Percentiles rank a stretch among this genome's conserved stretches.
phyloP scores from a whole-genome alignment of 2,888 invertebrate genomes.

The Tenodera sinensis region DNA sequence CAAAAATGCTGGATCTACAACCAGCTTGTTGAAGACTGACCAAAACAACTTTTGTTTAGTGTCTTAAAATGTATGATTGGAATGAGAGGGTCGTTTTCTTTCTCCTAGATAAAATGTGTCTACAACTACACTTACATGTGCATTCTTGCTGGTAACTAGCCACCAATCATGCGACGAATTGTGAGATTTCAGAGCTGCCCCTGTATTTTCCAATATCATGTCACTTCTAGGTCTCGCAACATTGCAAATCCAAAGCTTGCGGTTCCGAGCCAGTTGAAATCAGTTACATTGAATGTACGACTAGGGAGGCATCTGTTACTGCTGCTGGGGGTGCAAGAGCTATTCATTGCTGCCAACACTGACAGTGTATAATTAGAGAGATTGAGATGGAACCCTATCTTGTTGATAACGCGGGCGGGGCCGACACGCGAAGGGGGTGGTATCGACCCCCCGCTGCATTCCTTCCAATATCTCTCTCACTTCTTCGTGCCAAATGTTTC shows the following conservation, averaged over 20 bases:
- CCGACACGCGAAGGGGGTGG: conserved; percentile 3
- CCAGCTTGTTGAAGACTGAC: too few species aligned
- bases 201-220: too few species aligned
- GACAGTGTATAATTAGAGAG: conserved; percentile 5
- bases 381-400: conserved; percentile 1
- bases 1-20: too few species aligned
- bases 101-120: too few species aligned
- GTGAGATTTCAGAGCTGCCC: too few species aligned
- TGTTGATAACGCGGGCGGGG: not conserved
- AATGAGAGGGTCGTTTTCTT: too few species aligned
- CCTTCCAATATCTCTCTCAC: not conserved
- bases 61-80: too few species aligned
- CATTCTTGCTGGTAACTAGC: too few species aligned
- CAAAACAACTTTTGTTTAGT: too few species aligned
- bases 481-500: not conserved
- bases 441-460: not conserved
- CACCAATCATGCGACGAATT: too few species aligned
- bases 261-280: not conserved
- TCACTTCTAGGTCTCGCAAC: not conserved
- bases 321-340: not conserved
- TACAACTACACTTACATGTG: too few species aligned
- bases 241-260: not conserved
- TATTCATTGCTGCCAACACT: not conserved
- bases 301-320: not conserved
- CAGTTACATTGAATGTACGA: not conserved